phyloP scores from a whole-genome alignment of 2,113 vertebrate genomes.

The Ornithorhynchus anatinus region DNA sequence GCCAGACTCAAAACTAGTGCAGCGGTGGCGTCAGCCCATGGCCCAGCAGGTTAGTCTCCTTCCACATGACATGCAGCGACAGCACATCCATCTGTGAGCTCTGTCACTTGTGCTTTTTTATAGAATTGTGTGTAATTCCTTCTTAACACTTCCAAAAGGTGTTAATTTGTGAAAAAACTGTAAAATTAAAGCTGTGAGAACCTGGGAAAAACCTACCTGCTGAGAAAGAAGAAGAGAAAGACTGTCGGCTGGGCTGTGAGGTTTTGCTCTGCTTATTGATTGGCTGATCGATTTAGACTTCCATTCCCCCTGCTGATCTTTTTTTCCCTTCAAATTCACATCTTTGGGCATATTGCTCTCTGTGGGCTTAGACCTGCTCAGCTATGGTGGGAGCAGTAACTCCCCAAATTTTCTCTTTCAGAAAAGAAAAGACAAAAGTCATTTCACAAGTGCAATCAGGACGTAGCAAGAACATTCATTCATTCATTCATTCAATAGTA shows the following conservation, averaged over 20 bases:
- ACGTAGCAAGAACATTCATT: too few relatives aligned
- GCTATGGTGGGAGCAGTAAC: neutral
- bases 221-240: neutral
- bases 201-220: neutral
- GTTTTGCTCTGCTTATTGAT: constrained; percentile 16
- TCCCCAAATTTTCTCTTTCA: neutral
- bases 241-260: too few relatives aligned
- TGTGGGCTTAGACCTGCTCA: neutral
- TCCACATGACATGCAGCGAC: fast-evolving
- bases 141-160: constrained; percentile 22
- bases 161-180: constrained; percentile 39
- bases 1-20: neutral
- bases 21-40: neutral
- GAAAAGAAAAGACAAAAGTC: neutral
- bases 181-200: constrained; percentile 19
- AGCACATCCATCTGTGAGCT: neutral
- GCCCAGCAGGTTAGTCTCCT: neutral
- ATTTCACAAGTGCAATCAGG: neutral
- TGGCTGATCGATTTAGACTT: neutral
- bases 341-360: too few relatives aligned
- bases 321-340: neutral
- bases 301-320: neutral
- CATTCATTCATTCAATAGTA: too few relatives aligned
- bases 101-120: constrained; percentile 1
- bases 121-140: neutral